Evolutionary conservation across 2,113 vertebrate species (phyloP).

Genomic region (Craseonycteris thonglongyai): DNA sequence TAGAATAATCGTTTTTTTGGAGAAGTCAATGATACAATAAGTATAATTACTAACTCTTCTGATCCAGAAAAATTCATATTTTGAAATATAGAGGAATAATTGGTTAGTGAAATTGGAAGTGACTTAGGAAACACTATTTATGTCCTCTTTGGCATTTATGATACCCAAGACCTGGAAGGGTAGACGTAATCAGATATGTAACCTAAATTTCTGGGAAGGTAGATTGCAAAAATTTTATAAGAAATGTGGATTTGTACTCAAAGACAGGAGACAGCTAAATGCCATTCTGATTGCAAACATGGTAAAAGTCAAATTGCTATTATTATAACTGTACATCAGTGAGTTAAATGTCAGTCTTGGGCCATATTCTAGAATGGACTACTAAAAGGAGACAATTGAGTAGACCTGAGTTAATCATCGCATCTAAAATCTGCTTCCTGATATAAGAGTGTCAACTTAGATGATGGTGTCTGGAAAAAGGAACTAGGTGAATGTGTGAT

Average conservation of each 20-base stretch:
- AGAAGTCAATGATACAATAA: not conserved
- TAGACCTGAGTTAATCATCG: not conserved
- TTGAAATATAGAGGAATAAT: not conserved
- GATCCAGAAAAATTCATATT: not conserved
- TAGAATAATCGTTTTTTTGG: not conserved
- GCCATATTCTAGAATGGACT: not conserved
- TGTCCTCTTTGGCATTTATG: not conserved
- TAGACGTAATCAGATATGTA: not conserved
- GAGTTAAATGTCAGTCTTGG: not conserved
- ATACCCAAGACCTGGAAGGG: not conserved
- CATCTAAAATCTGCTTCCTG: not conserved
- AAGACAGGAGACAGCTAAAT: not conserved
- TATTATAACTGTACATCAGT: not conserved
- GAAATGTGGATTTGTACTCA: not conserved
- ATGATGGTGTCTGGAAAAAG: not conserved
- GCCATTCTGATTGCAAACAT: not conserved
- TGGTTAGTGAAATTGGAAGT: not conserved
- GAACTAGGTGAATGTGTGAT: not conserved
- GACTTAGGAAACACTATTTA: not conserved
- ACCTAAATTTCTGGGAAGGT: not conserved
- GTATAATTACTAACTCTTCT: not conserved
- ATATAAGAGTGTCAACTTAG: not conserved
- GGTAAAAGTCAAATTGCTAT: not conserved
- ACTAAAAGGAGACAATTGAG: not conserved
- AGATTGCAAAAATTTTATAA: not conserved